Evolutionary conservation across 2,113 vertebrate species (phyloP), one percentile per base, ranked within the genome.

Genomic region (Nanorana parkeri): DNA sequence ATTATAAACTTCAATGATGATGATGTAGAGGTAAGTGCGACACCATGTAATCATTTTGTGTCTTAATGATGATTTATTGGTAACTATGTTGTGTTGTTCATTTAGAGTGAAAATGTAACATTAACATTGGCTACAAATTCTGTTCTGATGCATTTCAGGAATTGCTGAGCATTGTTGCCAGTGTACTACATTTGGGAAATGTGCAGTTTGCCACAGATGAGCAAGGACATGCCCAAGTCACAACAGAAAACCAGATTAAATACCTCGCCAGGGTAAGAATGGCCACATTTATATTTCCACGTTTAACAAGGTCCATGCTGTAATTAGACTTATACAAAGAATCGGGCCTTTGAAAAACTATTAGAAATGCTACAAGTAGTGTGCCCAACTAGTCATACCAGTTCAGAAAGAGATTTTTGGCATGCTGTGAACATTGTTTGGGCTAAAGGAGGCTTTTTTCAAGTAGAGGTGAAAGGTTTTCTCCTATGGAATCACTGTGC

Each of bases 111-210:
- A 47, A 11, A 47, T 1, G 8, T 21, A 60, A 10, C 4, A 60
- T 58, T 5, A 20, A 2, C 6, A 6, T 60, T 60, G 58, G 7
- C 10, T 20, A 20, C 20, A 11, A 2, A 10, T 60, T n/a, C 13
- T 23, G 0, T 60, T 20, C 7, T 71, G 21, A 28, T 85, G 52
- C 28, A 26, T 81, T 8, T 81, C 78, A 99, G 98, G 97, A 99
- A 85, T 82, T 99, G 87, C 87, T 99, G 89, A 98, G 96, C 87
- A 94, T 99, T 0, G 93, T 99, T 28, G 97, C 96, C 78, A 99
- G 97, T 0, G 97, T 99, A 63, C 91, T 99, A 20, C 98, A 99
- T 81, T 87, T 99, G 87, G 98, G 98, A 11, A 99, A 99, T 1
- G 92, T 98, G 83, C 97, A 98, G 86, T 99, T 96, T 67, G 93